Evolutionary conservation across 2,888 invertebrate genomes (phyloP).

Genomic region (Clistopyga incitator): DNA sequence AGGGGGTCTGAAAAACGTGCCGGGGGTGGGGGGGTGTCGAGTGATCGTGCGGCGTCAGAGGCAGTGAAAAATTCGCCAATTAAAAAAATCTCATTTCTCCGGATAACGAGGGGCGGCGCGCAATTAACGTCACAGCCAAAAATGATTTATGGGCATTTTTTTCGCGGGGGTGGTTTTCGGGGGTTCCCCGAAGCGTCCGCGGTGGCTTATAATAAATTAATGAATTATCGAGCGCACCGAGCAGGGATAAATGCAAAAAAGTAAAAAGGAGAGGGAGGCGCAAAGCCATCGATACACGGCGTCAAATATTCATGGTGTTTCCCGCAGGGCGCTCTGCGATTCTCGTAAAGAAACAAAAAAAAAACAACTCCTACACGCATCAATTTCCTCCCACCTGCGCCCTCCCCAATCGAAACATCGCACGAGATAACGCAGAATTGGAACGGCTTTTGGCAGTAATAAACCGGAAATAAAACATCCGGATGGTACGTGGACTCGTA

Average conservation of each 20-base stretch:
- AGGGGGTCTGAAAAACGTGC: slow-evolving; percentile 23
- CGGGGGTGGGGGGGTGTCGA: slow-evolving; percentile 53
- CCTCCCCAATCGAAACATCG: background rate
- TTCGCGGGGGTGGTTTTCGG: slow-evolving; percentile 35
- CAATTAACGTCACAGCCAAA: slow-evolving; percentile 83
- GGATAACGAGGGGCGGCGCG: slow-evolving; percentile 81
- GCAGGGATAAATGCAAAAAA: slow-evolving; percentile 60
- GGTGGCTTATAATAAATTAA: slow-evolving; percentile 82
- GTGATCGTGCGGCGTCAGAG: slow-evolving; percentile 75
- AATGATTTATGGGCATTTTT: slow-evolving; percentile 81
- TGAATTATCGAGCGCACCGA: slow-evolving; percentile 78
- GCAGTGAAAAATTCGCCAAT: slow-evolving; percentile 83
- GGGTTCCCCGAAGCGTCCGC: slow-evolving; percentile 63
- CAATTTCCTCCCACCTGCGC: background rate
- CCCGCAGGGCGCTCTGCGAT: background rate
- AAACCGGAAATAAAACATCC: slow-evolving; percentile 6
- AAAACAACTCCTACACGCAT: slow-evolving; percentile 1
- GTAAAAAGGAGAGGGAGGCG: slow-evolving; percentile 46
- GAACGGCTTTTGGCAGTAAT: background rate
- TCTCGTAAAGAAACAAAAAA: no score
- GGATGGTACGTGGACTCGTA: background rate
- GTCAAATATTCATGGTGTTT: slow-evolving; percentile 69
- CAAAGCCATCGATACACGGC: slow-evolving; percentile 66
- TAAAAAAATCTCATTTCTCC: slow-evolving; percentile 83
- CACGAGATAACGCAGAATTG: background rate